Evolutionary conservation across 2,113 vertebrate species (phyloP).

Genomic region (Protomyctophum bolini): DNA sequence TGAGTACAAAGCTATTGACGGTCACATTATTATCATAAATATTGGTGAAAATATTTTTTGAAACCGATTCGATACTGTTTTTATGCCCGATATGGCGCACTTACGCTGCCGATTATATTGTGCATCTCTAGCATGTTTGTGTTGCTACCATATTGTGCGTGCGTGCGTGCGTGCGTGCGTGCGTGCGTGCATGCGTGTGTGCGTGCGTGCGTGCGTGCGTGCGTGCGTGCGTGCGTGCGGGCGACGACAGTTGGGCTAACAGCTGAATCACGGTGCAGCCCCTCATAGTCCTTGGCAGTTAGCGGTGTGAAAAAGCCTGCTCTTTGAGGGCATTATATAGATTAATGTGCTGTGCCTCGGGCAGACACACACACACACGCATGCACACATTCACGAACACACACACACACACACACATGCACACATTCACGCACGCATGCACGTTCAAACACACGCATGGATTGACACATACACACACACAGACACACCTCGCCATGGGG

Average conservation of each 20-base stretch:
- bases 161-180: slow-evolving; percentile 28
- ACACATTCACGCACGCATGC: neutral
- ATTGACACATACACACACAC: neutral
- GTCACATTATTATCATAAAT: too few relatives aligned
- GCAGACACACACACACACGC: slow-evolving; percentile 50
- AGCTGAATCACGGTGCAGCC: slow-evolving; percentile 79
- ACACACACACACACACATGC: slow-evolving; percentile 4
- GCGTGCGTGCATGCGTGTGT: slow-evolving; percentile 37
- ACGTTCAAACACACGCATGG: neutral
- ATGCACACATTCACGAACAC: slow-evolving; percentile 49
- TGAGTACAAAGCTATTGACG: too few relatives aligned
- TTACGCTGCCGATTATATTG: too few relatives aligned
- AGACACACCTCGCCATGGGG: slow-evolving; percentile 56
- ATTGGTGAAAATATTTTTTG: too few relatives aligned
- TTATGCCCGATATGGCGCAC: too few relatives aligned
- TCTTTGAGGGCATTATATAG: slow-evolving; percentile 84
- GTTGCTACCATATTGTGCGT: neutral
- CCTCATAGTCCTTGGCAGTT: slow-evolving; percentile 79
- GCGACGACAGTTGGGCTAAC: slow-evolving; percentile 77
- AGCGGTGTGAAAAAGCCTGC: slow-evolving; percentile 80
- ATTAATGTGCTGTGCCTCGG: slow-evolving; percentile 80
- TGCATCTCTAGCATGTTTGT: slow-evolving; percentile 16
- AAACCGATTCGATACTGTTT: too few relatives aligned
- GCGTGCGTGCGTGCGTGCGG: slow-evolving; percentile 23
- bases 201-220: slow-evolving; percentile 25